Conservation (phyloP, 2,888 invertebrate genomes). For the Unio delphinus region DNA sequence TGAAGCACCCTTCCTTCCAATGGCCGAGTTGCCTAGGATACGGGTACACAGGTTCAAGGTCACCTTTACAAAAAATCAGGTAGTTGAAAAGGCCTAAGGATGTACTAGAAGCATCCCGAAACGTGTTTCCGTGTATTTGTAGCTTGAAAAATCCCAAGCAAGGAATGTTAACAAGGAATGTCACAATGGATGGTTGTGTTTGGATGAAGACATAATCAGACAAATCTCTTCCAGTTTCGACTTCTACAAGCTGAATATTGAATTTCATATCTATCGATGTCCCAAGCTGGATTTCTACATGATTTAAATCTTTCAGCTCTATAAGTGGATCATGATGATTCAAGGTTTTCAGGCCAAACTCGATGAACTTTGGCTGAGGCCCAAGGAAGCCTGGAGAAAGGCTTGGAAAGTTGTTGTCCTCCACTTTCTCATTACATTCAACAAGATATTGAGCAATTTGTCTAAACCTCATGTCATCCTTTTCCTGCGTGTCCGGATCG, state of each 20-base stretch:
- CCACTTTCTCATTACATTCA: conserved; percentile 39
- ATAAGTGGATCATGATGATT: conserved; percentile 51
- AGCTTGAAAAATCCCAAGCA: conserved; percentile 40
- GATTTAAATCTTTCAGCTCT: conserved; percentile 33
- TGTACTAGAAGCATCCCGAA: conserved; percentile 42
- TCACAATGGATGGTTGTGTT: conserved; percentile 39
- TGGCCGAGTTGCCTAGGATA: conserved; percentile 46
- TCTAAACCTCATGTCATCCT: conserved; percentile 47
- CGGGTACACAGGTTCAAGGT: conserved; percentile 24
- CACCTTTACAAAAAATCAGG: conserved; percentile 35
- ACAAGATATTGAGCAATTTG: conserved; percentile 49
- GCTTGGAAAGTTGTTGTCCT: conserved; percentile 32
- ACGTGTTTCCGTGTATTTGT: conserved; percentile 47
- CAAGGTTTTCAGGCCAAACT: conserved; percentile 38
- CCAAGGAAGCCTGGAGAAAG: conserved; percentile 46
- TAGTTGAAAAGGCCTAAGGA: conserved; percentile 48
- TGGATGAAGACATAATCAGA: conserved; percentile 47
- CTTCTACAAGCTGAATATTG: conserved; percentile 38
- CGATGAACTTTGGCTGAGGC: conserved; percentile 49
- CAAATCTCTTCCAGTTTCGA: conserved; percentile 31
- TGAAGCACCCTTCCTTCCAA: conserved; percentile 52
- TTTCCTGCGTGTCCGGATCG: conserved; percentile 46
- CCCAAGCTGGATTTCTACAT: conserved; percentile 42
- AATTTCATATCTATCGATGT: conserved; percentile 46
- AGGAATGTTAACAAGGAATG: conserved; percentile 44